Evolutionary conservation across 2,797 vertebrate species (phyloP), one percentile per base, ranked within the genome.

Genomic region (Artibeus jamaicensis): DNA sequence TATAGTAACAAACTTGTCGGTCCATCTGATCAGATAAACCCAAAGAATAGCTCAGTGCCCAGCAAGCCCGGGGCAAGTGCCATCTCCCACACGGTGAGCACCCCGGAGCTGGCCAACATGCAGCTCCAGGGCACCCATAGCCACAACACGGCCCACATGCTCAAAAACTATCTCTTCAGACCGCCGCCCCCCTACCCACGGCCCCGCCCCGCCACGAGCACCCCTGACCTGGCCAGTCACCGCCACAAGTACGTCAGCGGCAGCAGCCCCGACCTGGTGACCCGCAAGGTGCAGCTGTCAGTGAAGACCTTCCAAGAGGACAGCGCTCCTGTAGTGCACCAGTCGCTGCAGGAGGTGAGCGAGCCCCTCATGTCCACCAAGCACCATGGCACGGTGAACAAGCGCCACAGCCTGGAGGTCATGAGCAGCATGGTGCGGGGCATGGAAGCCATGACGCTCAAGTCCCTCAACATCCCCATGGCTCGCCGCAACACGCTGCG

Each of bases 281-380:
- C 99, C 1, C 99, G 99, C 32, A 99, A 99, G 97, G 99, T 99
- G n/a, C 99, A 99, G 98, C 99, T 99, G 65, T 99, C 99, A 0
- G 99, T 99, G 44, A 99, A 99, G 98, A 99, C 99, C 29, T 99
- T 99, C 98, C 99, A 99, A 94, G 99, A 99, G 2, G 99, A 99
- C 98, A 99, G 99, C 98, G 99, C 99, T 0, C 99, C 99, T 0
- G 99, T 99, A 2, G 98, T 99, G 81, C 99, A 99, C 68, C 99
- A 99, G 98, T 99, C 99, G 0, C 98, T 99, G 92, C 99, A 99
- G 98, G 99, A 99, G 96, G 99, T 99, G 59, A 99, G 99, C 0
- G 99, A 99, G 81, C 99, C 99, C 1, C 97, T 99, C 50, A 99
- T 99, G 7, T 98, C 99, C 0, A 98, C 98, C 12, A 99, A 99